Percentiles rank a stretch among this genome's conserved stretches.
Evolutionary conservation across 2,797 vertebrate species (phyloP).

Genomic region (Myripristis jacobus): DNA sequence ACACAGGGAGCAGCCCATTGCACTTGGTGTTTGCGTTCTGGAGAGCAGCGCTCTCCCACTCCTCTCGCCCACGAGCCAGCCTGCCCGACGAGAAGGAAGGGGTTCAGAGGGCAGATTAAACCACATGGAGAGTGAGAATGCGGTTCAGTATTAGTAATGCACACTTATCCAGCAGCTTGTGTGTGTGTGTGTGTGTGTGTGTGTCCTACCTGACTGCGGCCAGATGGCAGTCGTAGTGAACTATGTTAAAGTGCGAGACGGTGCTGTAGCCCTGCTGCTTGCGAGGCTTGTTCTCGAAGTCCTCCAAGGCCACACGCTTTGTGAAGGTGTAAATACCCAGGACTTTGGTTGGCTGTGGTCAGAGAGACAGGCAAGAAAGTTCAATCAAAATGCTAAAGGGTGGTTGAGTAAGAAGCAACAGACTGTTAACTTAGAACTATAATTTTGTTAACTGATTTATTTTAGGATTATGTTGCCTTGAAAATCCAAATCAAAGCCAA

Average conservation of each 20-base stretch:
- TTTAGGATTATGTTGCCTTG: too few species aligned
- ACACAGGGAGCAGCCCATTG: slow-evolving; percentile 98
- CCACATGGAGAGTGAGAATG: not conserved
- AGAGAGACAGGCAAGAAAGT: slow-evolving; percentile 19
- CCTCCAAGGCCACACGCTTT: slow-evolving; percentile 94
- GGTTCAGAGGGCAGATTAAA: not conserved
- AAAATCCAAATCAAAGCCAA: too few species aligned
- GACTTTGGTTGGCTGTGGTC: slow-evolving; percentile 94
- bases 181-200: not conserved
- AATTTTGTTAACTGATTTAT: too few species aligned
- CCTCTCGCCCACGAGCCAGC: slow-evolving; percentile 95
- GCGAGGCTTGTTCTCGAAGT: slow-evolving; percentile 97
- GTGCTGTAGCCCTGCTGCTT: slow-evolving; percentile 99
- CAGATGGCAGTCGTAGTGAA: slow-evolving; percentile 98
- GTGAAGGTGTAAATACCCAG: slow-evolving; percentile 99
- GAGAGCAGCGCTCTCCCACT: slow-evolving; percentile 98
- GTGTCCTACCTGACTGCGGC: slow-evolving; percentile 93
- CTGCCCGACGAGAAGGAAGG: slow-evolving; percentile 67
- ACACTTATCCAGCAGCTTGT: not conserved
- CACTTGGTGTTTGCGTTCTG: slow-evolving; percentile 99
- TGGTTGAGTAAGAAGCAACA: not conserved
- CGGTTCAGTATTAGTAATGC: too few species aligned
- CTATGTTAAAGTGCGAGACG: slow-evolving; percentile 99
- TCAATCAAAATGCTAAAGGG: not conserved
- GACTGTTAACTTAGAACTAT: too few species aligned